These are phyloP conservation scores for Rhingia campestris DNA, from an alignment of 2,888 invertebrate species.

Conservation along the genomic window DNA sequence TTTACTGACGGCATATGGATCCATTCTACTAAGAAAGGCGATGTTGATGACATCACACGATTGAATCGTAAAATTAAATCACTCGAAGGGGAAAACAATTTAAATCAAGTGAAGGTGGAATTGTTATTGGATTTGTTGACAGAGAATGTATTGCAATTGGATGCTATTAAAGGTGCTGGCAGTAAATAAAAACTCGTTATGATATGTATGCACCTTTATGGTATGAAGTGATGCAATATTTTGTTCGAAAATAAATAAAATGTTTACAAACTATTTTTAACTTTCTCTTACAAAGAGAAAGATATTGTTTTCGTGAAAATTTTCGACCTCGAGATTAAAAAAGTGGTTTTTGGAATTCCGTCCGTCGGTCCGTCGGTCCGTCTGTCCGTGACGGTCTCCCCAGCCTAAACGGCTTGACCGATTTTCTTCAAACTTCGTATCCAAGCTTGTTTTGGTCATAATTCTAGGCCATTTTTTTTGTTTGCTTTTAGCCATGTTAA, in stretches of 20 bases:
- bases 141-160: constrained; percentile 80
- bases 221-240: neutral
- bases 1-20: constrained; percentile 82
- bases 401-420: no score
- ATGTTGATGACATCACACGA: constrained; percentile 79
- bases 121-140: constrained; percentile 81
- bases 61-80: constrained; percentile 79
- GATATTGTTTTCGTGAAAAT: no score
- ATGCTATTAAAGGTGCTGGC: constrained; percentile 70
- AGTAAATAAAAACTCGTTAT: constrained; percentile 1
- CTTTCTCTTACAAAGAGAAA: neutral
- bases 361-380: no score
- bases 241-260: neutral
- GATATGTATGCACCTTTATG: neutral
- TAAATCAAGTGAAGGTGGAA: constrained; percentile 81
- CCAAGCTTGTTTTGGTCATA: no score
- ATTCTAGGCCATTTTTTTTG: no score
- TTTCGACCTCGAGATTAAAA: no score
- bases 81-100: constrained; percentile 81
- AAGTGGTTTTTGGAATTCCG: no score
- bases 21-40: constrained; percentile 78
- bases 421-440: no score
- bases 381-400: no score
- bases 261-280: no score
- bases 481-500: no score